Evolutionary conservation across 2,113 vertebrate genomes (phyloP).

Genomic region (Athene cunicularia): DNA sequence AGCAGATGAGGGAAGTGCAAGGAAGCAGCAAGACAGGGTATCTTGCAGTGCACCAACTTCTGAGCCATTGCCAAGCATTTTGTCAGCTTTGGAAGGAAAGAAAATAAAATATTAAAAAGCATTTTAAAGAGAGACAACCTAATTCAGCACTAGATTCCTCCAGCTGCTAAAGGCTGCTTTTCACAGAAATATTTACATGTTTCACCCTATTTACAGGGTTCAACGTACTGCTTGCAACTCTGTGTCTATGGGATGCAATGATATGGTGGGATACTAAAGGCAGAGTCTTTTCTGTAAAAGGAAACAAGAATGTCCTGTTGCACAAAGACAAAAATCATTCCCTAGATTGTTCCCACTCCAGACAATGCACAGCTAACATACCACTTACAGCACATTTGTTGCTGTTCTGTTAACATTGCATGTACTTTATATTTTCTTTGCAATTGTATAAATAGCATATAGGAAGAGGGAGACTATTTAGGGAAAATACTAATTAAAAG

Average conservation of each 20-base stretch:
- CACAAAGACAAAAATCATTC: constrained; percentile 32
- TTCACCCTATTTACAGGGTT: neutral
- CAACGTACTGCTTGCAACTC: neutral
- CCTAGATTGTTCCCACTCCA: neutral
- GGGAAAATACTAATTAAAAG: constrained; percentile 82
- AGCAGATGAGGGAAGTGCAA: constrained; percentile 39
- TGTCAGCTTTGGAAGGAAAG: neutral
- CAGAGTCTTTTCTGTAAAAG: neutral
- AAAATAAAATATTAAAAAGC: neutral
- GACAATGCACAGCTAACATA: constrained; percentile 52
- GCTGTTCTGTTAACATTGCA: constrained; percentile 66
- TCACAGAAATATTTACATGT: neutral
- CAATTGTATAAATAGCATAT: constrained; percentile 75
- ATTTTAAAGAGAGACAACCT: constrained; percentile 11
- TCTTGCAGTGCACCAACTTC: constrained; percentile 12
- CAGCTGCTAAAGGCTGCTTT: neutral
- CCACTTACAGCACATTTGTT: constrained; percentile 20
- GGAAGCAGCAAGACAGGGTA: constrained; percentile 25
- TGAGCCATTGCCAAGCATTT: constrained; percentile 31
- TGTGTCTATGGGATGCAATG: neutral
- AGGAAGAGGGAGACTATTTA: constrained; percentile 76
- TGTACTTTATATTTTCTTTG: constrained; percentile 70
- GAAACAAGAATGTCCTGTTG: neutral
- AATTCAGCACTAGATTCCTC: neutral
- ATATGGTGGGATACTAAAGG: neutral